phyloP scores from a whole-genome alignment of 2,888 invertebrate genomes.

The Fragum whitleyi region DNA sequence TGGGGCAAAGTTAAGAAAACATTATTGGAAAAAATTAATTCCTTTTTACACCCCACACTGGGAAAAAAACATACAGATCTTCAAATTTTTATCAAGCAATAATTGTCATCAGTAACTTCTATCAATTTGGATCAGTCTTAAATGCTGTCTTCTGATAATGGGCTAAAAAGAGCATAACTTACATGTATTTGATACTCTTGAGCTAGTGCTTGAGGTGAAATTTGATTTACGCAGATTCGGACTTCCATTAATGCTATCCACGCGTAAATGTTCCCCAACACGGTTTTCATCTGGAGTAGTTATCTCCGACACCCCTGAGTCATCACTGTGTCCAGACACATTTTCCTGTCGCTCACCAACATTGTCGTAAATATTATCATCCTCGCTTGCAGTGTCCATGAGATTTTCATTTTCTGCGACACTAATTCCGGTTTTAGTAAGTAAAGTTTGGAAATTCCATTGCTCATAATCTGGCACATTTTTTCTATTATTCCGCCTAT shows the following conservation, averaged over 20 bases:
- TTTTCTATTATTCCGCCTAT: slow-evolving; percentile 15
- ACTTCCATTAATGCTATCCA: not conserved
- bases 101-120: not conserved
- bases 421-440: slow-evolving; percentile 59
- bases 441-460: slow-evolving; percentile 64
- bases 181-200: slow-evolving; percentile 56
- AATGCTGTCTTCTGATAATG: not conserved
- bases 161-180: slow-evolving; percentile 27
- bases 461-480: slow-evolving; percentile 66
- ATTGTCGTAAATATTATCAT: slow-evolving; percentile 57
- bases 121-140: not conserved
- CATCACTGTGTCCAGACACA: slow-evolving; percentile 40
- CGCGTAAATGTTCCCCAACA: not conserved
- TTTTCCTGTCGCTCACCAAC: slow-evolving; percentile 27
- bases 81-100: not conserved
- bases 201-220: slow-evolving; percentile 31
- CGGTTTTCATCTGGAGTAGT: slow-evolving; percentile 48
- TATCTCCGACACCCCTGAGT: slow-evolving; percentile 41
- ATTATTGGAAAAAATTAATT: no score
- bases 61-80: not conserved
- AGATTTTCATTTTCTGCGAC: slow-evolving; percentile 49
- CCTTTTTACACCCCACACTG: no score
- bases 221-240: slow-evolving; percentile 13
- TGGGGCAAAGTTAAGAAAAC: no score
- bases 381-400: slow-evolving; percentile 59